These are phyloP conservation scores for Eriocheir sinensis DNA, from an alignment of 1,140 invertebrate species.

Conservation along the genomic window DNA sequence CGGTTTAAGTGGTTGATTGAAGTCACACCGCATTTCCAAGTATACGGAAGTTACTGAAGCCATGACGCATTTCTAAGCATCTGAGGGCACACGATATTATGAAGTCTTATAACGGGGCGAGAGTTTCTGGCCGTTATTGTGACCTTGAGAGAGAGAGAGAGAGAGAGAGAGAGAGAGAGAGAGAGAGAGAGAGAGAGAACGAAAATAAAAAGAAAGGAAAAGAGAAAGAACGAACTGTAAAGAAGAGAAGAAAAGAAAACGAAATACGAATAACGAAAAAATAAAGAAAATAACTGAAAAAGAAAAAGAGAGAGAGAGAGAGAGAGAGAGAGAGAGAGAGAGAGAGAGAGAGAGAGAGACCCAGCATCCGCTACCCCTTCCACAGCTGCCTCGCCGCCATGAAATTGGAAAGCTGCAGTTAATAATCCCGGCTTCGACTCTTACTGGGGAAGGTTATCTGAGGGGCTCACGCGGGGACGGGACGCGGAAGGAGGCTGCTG, in stretches of 20 bases:
- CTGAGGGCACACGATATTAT: too few species aligned
- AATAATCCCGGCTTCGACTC: slow-evolving; percentile 39
- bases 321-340: slow-evolving; percentile 22
- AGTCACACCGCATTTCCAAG: not conserved
- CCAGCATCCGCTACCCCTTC: not conserved
- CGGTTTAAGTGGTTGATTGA: too few species aligned
- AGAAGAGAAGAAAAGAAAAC: too few species aligned
- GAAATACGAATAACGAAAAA: too few species aligned
- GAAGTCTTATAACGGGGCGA: too few species aligned
- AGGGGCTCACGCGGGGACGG: not conserved
- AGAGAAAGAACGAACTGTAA: too few species aligned
- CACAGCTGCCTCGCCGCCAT: not conserved
- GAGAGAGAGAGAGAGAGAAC: slow-evolving; percentile 13
- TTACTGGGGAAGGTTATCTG: not conserved
- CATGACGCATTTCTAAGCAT: too few species aligned
- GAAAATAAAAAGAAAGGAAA: slow-evolving; percentile 25
- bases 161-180: slow-evolving; percentile 10
- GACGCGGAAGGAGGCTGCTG: not conserved
- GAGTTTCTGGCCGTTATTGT: too few species aligned
- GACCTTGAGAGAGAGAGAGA: not conserved
- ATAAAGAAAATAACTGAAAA: too few species aligned
- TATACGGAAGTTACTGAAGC: too few species aligned
- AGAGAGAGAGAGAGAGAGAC: slow-evolving; percentile 13
- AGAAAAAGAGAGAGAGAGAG: not conserved
- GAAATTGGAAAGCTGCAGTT: slow-evolving; percentile 42